These are phyloP conservation scores for Eupeodes latifasciatus DNA, from an alignment of 2,888 invertebrate genomes.

Conservation along the genomic window DNA sequence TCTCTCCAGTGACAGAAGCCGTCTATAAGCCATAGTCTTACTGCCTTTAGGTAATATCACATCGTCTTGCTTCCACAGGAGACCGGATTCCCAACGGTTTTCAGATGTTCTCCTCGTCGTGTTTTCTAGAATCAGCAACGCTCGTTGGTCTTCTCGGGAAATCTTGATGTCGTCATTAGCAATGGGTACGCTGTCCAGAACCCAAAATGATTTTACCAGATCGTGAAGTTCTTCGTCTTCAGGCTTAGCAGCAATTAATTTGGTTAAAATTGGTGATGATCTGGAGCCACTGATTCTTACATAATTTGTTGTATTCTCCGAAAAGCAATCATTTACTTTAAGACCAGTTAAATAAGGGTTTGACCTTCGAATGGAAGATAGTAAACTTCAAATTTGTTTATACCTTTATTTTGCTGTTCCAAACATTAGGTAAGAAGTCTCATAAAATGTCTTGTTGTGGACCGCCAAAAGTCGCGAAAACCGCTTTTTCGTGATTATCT, in stretches of 20 bases:
- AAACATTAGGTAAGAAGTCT: no score
- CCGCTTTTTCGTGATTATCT: no score
- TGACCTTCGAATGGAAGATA: no score
- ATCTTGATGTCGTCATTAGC: slow-evolving; percentile 8
- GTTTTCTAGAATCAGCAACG: slow-evolving; percentile 13
- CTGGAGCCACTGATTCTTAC: no score
- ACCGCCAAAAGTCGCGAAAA: no score
- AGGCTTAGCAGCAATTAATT: neutral
- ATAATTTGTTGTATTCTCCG: no score
- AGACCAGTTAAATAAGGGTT: no score
- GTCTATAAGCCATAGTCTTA: neutral
- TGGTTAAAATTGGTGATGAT: no score
- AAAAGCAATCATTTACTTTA: no score
- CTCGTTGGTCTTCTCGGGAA: slow-evolving; percentile 16
- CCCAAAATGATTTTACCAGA: slow-evolving; percentile 1
- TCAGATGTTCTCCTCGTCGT: slow-evolving; percentile 1
- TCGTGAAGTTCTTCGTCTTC: slow-evolving; percentile 12
- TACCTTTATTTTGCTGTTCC: no score
- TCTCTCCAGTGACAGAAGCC: neutral
- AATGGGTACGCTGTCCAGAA: neutral
- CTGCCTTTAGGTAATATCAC: slow-evolving; percentile 3
- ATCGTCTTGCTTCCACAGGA: slow-evolving; percentile 11
- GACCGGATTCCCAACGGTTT: slow-evolving; percentile 7
- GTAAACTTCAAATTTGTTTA: no score
- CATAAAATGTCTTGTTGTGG: no score